These are phyloP conservation scores for Thalassophryne amazonica DNA, from an alignment of 2,797 vertebrate genomes.

Conservation along the genomic window DNA sequence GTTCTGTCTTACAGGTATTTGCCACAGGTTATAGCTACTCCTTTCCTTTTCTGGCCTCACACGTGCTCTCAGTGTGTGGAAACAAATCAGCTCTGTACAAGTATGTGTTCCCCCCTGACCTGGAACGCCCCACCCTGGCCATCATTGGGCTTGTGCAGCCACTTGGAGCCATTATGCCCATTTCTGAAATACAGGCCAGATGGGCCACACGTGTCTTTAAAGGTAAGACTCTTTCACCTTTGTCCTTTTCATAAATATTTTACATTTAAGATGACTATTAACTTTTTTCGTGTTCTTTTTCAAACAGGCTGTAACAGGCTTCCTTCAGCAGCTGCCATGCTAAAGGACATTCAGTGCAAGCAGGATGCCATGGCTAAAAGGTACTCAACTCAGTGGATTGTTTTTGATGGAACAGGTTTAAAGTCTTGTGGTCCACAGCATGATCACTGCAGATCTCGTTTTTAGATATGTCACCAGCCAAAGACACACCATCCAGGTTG, in stretches of 20 bases:
- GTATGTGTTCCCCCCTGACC: conserved; percentile 72
- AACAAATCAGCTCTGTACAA: conserved; percentile 79
- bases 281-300: neutral
- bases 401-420: neutral
- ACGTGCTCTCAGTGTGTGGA: conserved; percentile 57
- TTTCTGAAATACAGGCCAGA: conserved; percentile 81
- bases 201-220: conserved; percentile 82
- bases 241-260: neutral
- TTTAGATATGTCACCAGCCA: conserved; percentile 83
- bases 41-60: conserved; percentile 77
- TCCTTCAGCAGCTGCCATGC: conserved; percentile 67
- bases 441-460: neutral
- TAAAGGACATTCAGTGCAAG: conserved; percentile 68
- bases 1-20: conserved; percentile 70
- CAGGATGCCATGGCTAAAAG: conserved; percentile 63
- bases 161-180: conserved; percentile 79
- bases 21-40: conserved; percentile 81
- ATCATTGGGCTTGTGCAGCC: conserved; percentile 81
- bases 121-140: conserved; percentile 74
- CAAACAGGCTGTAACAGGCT: conserved; percentile 66
- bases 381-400: conserved; percentile 31
- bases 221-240: conserved; percentile 51
- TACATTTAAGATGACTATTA: neutral
- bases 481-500: conserved; percentile 88
- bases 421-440: neutral